These are phyloP conservation scores for Eurosta solidaginis DNA, from an alignment of 1,140 invertebrate species.

Conservation along the genomic window DNA sequence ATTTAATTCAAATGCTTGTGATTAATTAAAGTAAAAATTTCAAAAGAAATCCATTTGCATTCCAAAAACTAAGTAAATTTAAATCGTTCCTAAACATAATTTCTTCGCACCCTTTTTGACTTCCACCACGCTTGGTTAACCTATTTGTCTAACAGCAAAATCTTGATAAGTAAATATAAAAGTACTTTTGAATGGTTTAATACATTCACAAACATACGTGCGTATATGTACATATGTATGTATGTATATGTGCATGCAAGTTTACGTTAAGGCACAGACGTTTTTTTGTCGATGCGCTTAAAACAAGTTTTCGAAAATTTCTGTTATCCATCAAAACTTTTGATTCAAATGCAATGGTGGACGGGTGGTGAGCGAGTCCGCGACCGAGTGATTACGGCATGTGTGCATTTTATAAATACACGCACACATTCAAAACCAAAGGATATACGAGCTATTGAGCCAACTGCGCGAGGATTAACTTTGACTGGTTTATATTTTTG, in stretches of 20 bases:
- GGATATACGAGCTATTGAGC: neutral
- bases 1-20: too few species aligned
- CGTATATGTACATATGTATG: neutral
- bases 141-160: too few species aligned
- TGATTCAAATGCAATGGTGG: too few species aligned
- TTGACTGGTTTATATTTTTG: neutral
- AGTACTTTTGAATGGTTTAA: too few species aligned
- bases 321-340: constrained; percentile 4
- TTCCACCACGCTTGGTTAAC: too few species aligned
- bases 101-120: too few species aligned
- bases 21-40: too few species aligned
- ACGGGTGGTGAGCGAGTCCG: neutral
- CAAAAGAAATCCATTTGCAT: too few species aligned
- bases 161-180: too few species aligned
- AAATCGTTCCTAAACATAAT: too few species aligned
- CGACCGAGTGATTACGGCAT: neutral
- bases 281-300: neutral
- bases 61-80: too few species aligned
- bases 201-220: neutral
- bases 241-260: neutral
- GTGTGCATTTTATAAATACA: neutral
- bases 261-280: neutral
- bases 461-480: neutral
- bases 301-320: constrained; percentile 14
- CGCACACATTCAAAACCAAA: neutral